Evolutionary conservation across 1,140 invertebrate species (phyloP).

Genomic region (Caenorhabditis brenneri): DNA sequence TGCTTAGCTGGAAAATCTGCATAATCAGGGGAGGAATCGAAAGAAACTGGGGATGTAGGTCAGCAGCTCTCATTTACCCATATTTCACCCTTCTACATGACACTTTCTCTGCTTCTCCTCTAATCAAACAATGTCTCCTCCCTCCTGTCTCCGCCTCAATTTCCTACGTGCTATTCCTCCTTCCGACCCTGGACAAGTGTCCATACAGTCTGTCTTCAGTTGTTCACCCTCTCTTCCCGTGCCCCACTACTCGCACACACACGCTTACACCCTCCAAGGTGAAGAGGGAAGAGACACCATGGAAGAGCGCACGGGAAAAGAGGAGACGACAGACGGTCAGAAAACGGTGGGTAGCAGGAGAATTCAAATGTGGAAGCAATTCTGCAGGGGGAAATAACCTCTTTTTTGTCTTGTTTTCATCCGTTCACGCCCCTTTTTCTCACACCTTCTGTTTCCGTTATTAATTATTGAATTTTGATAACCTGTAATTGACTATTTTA

Average conservation of each 20-base stretch:
- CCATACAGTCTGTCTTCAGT: slow-evolving; percentile 14
- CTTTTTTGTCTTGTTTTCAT: neutral
- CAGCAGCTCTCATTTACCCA: slow-evolving; percentile 8
- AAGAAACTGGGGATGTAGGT: neutral
- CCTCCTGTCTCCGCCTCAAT: neutral
- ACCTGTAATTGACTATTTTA: neutral
- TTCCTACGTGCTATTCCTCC: neutral
- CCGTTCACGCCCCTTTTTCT: neutral
- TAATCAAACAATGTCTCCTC: neutral
- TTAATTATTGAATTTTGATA: neutral
- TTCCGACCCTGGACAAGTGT: slow-evolving; percentile 29
- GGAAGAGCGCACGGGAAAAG: neutral
- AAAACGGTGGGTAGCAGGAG: slow-evolving; percentile 33
- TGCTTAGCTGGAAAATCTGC: too few relatives aligned
- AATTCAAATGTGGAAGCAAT: slow-evolving; percentile 25
- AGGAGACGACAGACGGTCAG: neutral
- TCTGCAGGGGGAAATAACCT: neutral
- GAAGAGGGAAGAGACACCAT: neutral
- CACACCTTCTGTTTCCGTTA: neutral
- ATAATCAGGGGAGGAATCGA: too few relatives aligned
- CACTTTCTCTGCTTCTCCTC: neutral
- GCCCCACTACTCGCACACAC: neutral
- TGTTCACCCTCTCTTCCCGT: neutral
- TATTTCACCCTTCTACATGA: neutral
- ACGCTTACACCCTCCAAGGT: neutral